A percentile compares a stretch with the other conserved stretches of the same genome.
Conservation (phyloP, 1,140 invertebrate species). For the Megathymus violae region DNA sequence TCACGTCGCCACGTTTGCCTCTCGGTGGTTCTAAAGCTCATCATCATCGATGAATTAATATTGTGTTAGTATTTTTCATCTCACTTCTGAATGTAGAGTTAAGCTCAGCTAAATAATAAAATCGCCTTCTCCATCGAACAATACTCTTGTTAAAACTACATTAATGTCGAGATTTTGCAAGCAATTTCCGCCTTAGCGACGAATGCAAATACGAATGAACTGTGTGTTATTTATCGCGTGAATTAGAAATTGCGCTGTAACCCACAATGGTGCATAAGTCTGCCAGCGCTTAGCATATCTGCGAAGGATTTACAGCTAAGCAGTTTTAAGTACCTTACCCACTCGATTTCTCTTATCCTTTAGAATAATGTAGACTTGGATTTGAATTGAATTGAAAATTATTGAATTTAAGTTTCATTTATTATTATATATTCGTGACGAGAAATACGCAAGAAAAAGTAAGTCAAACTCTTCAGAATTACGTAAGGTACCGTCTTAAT, state of each 20-base stretch:
- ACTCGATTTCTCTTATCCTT: neutral
- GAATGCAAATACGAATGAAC: constrained; percentile 70
- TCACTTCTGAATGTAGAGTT: no score
- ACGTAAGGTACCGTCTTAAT: no score
- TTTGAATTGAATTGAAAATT: neutral
- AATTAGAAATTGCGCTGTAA: constrained; percentile 31
- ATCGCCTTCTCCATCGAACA: constrained; percentile 42
- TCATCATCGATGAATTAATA: no score
- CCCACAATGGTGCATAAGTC: constrained; percentile 29
- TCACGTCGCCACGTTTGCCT: no score
- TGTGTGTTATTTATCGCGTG: constrained; percentile 72
- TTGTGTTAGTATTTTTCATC: no score
- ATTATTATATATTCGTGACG: no score
- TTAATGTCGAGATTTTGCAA: constrained; percentile 66
- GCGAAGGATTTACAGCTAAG: constrained; percentile 22
- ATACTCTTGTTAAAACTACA: constrained; percentile 45
- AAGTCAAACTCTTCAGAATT: no score
- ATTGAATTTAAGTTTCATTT: no score
- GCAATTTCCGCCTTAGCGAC: constrained; percentile 73
- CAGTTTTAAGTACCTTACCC: neutral
- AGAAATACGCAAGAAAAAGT: no score
- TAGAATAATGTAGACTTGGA: neutral
- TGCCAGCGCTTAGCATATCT: constrained; percentile 26
- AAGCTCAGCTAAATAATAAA: neutral
- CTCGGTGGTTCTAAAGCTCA: no score